Evolutionary conservation across 2,888 invertebrate genomes (phyloP).

Genomic region (Drosophila seclusa): DNA sequence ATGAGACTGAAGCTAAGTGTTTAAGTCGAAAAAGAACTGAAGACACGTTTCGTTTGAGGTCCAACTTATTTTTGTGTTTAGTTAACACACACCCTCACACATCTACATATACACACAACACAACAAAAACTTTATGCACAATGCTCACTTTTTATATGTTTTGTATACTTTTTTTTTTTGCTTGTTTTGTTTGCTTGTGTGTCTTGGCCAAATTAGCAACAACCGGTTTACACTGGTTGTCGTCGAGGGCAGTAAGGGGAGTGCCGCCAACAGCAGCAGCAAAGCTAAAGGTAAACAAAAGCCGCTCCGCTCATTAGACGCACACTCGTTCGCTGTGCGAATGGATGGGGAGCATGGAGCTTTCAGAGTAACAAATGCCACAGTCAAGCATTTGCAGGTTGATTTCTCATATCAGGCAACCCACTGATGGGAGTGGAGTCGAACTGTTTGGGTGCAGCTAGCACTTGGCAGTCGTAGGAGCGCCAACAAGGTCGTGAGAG

Average conservation of each 20-base stretch:
- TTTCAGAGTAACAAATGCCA: constrained; percentile 16
- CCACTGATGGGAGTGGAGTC: constrained; percentile 14
- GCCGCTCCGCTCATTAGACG: constrained; percentile 68
- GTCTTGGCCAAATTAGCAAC: constrained; percentile 71
- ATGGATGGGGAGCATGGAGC: constrained; percentile 1
- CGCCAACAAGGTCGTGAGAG: constrained; percentile 45
- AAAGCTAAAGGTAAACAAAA: constrained; percentile 69
- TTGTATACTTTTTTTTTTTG: constrained; percentile 1
- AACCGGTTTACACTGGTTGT: constrained; percentile 65
- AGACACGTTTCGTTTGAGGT: constrained; percentile 47
- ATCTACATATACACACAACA: background rate
- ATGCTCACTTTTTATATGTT: constrained; percentile 25
- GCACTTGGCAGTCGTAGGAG: constrained; percentile 23
- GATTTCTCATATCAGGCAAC: constrained; percentile 34
- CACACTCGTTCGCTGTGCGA: constrained; percentile 18
- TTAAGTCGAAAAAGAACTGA: constrained; percentile 17
- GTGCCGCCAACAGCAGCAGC: constrained; percentile 14
- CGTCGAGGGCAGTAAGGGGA: constrained; percentile 29
- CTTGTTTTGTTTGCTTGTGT: constrained; percentile 35
- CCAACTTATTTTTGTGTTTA: constrained; percentile 11
- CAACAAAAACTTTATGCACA: constrained; percentile 38
- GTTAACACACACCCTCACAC: background rate
- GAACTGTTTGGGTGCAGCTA: constrained; percentile 20
- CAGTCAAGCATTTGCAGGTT: constrained; percentile 37
- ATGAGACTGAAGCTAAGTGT: constrained; percentile 40